Conservation (phyloP, 2,888 invertebrate genomes). For the Cataglyphis livida region DNA sequence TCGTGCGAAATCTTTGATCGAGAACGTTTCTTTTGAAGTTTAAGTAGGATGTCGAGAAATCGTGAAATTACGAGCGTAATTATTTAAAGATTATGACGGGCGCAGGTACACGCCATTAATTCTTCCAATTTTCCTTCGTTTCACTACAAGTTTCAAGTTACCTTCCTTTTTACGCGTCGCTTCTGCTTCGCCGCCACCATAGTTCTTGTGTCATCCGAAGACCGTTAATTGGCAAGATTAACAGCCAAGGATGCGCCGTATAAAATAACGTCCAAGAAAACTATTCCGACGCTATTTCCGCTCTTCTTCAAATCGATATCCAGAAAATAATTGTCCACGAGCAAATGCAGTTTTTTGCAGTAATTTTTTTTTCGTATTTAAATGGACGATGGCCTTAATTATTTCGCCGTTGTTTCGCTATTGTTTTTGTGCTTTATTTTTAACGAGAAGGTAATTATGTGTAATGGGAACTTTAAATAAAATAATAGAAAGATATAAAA, state of each 20-base stretch:
- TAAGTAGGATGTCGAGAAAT: conserved; percentile 24
- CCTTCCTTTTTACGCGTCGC: conserved; percentile 44
- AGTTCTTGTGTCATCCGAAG: conserved; percentile 60
- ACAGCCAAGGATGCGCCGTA: conserved; percentile 56
- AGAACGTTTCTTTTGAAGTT: conserved; percentile 22
- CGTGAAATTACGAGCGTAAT: conserved; percentile 44
- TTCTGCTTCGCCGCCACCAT: conserved; percentile 31
- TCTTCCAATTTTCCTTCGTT: conserved; percentile 59
- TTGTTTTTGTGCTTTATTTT: conserved; percentile 19
- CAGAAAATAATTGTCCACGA: conserved; percentile 37
- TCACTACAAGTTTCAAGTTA: conserved; percentile 56
- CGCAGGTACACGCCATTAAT: conserved; percentile 41
- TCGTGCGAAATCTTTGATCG: conserved; percentile 28
- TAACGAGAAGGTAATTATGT: conserved; percentile 25
- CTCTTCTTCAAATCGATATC: conserved; percentile 24
- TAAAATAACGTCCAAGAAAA: conserved; percentile 51
- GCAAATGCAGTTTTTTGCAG: conserved; percentile 29
- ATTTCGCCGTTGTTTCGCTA: conserved; percentile 1
- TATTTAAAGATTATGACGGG: conserved; percentile 50
- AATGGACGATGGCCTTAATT: conserved; percentile 34
- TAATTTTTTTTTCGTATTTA: conserved; percentile 7
- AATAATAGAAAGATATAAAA: conserved; percentile 22
- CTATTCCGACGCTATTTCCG: conserved; percentile 38
- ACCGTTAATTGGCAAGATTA: conserved; percentile 76
- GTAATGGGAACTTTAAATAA: background rate